Evolutionary conservation across 53 echinoderm and acorn worm species (phyloP), one percentile per base, ranked within the genome.

Genomic region (Stichopus horrens): DNA sequence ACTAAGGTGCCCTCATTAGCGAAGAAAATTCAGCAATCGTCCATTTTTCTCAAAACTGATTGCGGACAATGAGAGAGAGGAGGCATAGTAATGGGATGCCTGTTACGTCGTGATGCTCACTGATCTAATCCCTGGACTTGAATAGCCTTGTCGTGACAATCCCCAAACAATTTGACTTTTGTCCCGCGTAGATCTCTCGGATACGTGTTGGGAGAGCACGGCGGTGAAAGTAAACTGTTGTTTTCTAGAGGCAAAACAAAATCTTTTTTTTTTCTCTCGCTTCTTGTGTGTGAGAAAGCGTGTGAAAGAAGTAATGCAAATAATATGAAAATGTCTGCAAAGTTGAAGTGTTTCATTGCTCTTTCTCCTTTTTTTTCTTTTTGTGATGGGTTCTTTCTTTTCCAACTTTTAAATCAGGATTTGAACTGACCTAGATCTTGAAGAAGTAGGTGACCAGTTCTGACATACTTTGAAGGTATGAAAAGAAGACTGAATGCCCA

Each of bases 361-460:
- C 63, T 37, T 37, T 37, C 37, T 37, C 37, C 37, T 37, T 37
- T 37, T 37, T 37, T 37, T 37, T 2, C 2, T 37, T 37, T 37
- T 37, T n/a, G n/a, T n/a, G n/a, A 2, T 37, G 37, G 63, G 63
- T 63, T 71, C 71, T 71, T 71, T 37, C 37, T 37, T 37, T 37
- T 37, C 2, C 37, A 37, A 37, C 37, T 37, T 2, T 2, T 37
- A 37, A 37, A 1, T 37, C 37, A 20, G 19, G 71, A 71, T 18
- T 71, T 71, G 71, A 71, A 71, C 71, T 71, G 71, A 71, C 71
- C 71, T 71, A 71, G 16, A 71, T 71, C 7, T 71, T n/a, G n/a
- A 71, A 20, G n/a, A 71, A 71, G n/a, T 71, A 71, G 71, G 71
- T 71, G 71, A 71, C 71, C 71, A 71, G 71, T 18, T 20, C 18